These are phyloP conservation scores for Drosophila hawaiiensis DNA, from an alignment of 2,888 invertebrate genomes.

Conservation along the genomic window DNA sequence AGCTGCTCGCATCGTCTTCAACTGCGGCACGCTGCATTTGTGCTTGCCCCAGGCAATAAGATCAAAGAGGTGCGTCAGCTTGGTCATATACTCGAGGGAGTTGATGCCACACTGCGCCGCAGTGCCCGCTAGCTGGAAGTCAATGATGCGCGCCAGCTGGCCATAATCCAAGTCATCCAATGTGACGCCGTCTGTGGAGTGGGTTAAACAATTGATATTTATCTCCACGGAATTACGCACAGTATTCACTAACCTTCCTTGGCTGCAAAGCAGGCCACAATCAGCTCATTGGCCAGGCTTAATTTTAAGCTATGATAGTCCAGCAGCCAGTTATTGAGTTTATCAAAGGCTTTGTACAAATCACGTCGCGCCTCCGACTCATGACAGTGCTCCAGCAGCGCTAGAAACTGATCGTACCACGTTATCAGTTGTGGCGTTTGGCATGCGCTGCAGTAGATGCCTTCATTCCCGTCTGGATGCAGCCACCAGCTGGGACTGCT, in stretches of 20 bases:
- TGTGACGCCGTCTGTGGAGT: slow-evolving; percentile 41
- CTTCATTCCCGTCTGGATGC: neutral
- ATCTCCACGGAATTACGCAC: neutral
- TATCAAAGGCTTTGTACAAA: slow-evolving; percentile 52
- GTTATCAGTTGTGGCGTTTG: slow-evolving; percentile 42
- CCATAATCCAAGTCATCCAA: slow-evolving; percentile 60
- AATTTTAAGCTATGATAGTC: slow-evolving; percentile 61
- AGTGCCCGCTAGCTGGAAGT: slow-evolving; percentile 50
- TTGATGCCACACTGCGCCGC: slow-evolving; percentile 42
- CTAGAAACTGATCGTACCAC: slow-evolving; percentile 47
- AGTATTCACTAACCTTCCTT: slow-evolving; percentile 42
- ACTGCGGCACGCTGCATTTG: slow-evolving; percentile 37
- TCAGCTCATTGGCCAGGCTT: slow-evolving; percentile 41
- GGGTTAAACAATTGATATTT: neutral
- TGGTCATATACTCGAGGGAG: slow-evolving; percentile 63
- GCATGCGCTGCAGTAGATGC: slow-evolving; percentile 62
- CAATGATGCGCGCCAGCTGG: slow-evolving; percentile 51
- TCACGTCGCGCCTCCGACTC: slow-evolving; percentile 26
- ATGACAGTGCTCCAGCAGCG: slow-evolving; percentile 23
- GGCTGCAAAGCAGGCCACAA: slow-evolving; percentile 39
- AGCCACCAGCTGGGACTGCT: slow-evolving; percentile 68
- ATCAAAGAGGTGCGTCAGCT: slow-evolving; percentile 71
- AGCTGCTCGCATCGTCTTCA: slow-evolving; percentile 43
- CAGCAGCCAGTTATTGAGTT: slow-evolving; percentile 50
- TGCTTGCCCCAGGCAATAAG: slow-evolving; percentile 67